Conservation (phyloP, 2,113 vertebrate species). For the Falco punctatus region DNA sequence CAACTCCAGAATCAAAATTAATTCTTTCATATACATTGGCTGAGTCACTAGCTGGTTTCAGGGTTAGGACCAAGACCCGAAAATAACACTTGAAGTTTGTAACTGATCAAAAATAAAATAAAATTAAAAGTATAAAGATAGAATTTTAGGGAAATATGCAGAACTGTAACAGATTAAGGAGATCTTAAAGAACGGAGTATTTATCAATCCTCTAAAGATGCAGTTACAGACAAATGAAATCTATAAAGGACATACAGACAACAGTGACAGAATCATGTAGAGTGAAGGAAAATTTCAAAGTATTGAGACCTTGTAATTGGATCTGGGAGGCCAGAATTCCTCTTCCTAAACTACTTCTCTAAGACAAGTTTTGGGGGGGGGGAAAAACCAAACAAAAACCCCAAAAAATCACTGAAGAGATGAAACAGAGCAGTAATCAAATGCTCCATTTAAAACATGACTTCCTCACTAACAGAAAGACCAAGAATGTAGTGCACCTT, state of each 20-base stretch:
- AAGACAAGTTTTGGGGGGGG: neutral
- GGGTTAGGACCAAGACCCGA: neutral
- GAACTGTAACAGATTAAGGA: neutral
- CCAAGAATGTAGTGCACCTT: neutral
- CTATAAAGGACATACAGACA: neutral
- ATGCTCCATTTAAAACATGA: neutral
- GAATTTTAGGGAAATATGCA: neutral
- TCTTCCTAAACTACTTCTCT: neutral
- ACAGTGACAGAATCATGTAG: neutral
- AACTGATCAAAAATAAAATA: neutral
- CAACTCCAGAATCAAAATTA: neutral
- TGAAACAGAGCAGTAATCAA: neutral
- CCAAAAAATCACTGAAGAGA: neutral
- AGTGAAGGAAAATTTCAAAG: neutral
- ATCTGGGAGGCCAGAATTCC: neutral
- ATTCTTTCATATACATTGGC: neutral
- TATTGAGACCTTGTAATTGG: neutral
- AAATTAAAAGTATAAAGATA: neutral
- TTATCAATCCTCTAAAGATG: neutral
- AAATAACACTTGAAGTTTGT: neutral
- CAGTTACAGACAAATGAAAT: neutral
- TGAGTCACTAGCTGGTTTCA: neutral
- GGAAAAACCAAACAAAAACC: neutral
- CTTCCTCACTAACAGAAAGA: neutral
- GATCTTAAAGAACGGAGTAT: neutral